A percentile compares a stretch with the other conserved stretches of the same genome.
These are phyloP conservation scores for Tenthredo amoena DNA, from an alignment of 2,888 invertebrate species.

Conservation along the genomic window DNA sequence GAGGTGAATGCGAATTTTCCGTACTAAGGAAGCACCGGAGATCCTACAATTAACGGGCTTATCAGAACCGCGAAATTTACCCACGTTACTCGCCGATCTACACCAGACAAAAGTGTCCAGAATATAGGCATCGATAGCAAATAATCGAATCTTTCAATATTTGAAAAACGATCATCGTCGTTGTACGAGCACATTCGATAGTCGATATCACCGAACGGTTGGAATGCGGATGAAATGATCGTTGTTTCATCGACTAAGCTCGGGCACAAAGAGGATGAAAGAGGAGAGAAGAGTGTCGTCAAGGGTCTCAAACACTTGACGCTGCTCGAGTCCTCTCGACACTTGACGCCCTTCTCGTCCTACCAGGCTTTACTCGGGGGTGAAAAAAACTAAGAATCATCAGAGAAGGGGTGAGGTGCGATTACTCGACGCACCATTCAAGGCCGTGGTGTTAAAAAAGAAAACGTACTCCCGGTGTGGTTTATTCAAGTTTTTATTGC, in stretches of 20 bases:
- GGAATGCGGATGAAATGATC: conserved; percentile 22
- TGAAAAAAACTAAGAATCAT: conserved; percentile 36
- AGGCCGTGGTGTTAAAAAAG: conserved; percentile 13
- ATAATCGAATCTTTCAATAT: not conserved
- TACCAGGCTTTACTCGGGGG: conserved; percentile 7
- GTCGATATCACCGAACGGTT: not conserved
- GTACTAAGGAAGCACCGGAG: not conserved
- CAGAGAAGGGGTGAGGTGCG: conserved; percentile 39
- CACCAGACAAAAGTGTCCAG: not conserved
- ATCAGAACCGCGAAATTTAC: not conserved
- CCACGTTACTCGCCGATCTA: not conserved
- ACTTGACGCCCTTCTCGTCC: conserved; percentile 40
- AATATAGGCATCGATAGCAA: not conserved
- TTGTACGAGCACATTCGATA: not conserved
- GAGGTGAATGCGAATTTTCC: conserved; percentile 47
- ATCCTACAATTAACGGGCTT: conserved; percentile 11
- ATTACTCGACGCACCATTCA: conserved; percentile 42
- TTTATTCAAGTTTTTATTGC: conserved; percentile 42
- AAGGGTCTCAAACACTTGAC: conserved; percentile 42
- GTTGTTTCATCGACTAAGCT: conserved; percentile 21
- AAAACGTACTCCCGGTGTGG: not conserved
- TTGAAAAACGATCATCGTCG: not conserved
- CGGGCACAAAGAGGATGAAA: conserved; percentile 37
- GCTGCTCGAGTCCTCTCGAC: conserved; percentile 34
- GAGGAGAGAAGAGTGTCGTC: conserved; percentile 40